Conservation (phyloP, 35 echinoderm and acorn worm species). For the Lytechinus variegatus region DNA sequence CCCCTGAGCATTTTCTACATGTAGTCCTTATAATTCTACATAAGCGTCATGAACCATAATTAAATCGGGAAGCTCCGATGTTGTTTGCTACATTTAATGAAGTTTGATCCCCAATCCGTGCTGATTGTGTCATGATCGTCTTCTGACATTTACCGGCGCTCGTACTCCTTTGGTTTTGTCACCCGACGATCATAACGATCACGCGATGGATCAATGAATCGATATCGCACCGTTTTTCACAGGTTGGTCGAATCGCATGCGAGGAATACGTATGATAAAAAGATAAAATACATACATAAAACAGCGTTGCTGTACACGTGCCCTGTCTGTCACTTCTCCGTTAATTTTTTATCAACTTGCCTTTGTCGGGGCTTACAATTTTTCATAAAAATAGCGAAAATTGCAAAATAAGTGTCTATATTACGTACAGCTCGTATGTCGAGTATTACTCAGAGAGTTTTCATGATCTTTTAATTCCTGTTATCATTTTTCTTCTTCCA, state of each 20-base stretch:
- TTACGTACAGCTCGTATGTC: too few species aligned
- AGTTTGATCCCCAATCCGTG: background rate
- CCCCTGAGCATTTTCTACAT: too few species aligned
- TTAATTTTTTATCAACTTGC: background rate
- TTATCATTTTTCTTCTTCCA: too few species aligned
- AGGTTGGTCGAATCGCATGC: background rate
- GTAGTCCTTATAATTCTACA: too few species aligned
- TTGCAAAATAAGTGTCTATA: background rate
- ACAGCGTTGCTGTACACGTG: background rate
- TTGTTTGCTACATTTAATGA: constrained; percentile 14
- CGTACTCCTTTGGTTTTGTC: background rate
- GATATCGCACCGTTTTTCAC: background rate
- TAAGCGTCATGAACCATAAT: background rate
- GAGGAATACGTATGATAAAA: background rate
- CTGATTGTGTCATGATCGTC: background rate
- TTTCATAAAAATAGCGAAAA: background rate
- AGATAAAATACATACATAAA: background rate
- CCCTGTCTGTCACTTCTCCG: background rate
- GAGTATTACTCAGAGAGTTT: too few species aligned
- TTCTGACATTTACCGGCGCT: background rate
- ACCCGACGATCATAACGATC: background rate
- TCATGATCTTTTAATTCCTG: too few species aligned
- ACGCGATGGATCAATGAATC: background rate
- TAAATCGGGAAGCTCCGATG: background rate
- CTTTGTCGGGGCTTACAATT: background rate